Base-by-base conservation (phyloP, 1,140 invertebrate genomes). In the Coelopa frigida region DNA sequence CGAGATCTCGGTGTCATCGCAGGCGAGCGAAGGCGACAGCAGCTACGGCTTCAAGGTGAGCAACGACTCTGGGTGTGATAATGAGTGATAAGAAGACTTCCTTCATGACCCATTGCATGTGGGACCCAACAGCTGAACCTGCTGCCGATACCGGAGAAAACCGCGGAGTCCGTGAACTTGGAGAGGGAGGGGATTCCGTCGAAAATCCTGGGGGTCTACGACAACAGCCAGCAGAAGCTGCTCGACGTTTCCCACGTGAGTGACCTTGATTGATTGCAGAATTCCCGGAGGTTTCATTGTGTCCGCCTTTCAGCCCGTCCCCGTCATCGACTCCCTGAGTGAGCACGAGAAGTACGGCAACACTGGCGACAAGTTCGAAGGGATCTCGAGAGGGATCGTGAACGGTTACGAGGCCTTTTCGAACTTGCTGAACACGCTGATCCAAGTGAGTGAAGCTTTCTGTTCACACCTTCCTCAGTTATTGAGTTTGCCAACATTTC, bases 271-370 rank as follows among this genome's bases (percentile, higher is more conserved):
- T 8, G 7, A 36, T 36, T 8, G 14, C 5, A 36, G 14, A 36
- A 36, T 8, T 14, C 7, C 6, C 33, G 6, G 7, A 8, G 14
- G 35, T 5, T 26, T 15, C n/a, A n/a, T n/a, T n/a, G n/a, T n/a
- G n/a, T n/a, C n/a, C n/a, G n/a, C n/a, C n/a, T n/a, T 51, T n/a
- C 24, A 68, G 65, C 76, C 78, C 0, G 66, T 59, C 10, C 76
- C 78, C 5, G 61, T 80, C 24, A 66, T 80, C 37, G 78, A 80
- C 41, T 61, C 68, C 33, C 76, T 78, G 36, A 59, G 53, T 26
- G 76, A 79, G 48, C 67, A 78, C 33, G 76, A 80, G 11, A 80
- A 79, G 49, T 80, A 78, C 54, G 77, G 77, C 12, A 80, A 80
- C 50, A 65, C 61, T 17, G 77, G 76, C 4, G 75, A 78, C 49